Conservation (phyloP, 1,140 invertebrate species). For the Aleiodes sp. region DNA sequence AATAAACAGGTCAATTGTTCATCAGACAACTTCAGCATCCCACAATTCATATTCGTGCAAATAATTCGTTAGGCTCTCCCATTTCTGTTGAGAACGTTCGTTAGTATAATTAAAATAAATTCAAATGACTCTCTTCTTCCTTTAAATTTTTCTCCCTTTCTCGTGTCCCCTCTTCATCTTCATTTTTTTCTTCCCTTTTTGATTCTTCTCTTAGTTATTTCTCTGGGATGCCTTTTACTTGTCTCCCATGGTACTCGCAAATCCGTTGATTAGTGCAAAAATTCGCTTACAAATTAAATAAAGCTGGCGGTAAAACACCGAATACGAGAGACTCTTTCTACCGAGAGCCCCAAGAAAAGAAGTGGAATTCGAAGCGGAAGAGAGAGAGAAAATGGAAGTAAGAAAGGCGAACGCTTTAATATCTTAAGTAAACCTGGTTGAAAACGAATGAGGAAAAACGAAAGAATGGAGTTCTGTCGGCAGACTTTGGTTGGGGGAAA, state of each 20-base stretch:
- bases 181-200: conserved; percentile 41
- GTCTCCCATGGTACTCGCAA: conserved; percentile 53
- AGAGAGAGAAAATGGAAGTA: conserved; percentile 28
- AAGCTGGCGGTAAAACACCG: conserved; percentile 50
- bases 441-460: conserved; percentile 45
- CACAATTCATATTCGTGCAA: conserved; percentile 47
- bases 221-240: conserved; percentile 29
- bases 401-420: conserved; percentile 56
- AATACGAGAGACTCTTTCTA: conserved; percentile 12
- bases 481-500: conserved; percentile 20
- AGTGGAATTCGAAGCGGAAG: conserved; percentile 41
- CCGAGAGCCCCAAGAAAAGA: conserved; percentile 34
- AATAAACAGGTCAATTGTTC: not conserved
- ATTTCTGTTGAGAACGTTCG: conserved; percentile 46
- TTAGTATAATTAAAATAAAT: conserved; percentile 68
- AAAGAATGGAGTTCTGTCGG: conserved; percentile 34
- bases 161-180: conserved; percentile 19
- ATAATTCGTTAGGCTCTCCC: conserved; percentile 62
- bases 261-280: conserved; percentile 67
- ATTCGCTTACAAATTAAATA: conserved; percentile 67
- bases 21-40: not conserved
- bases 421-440: conserved; percentile 63
- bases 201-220: conserved; percentile 29
- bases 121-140: conserved; percentile 64
- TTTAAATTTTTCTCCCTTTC: conserved; percentile 44